A percentile compares a stretch with the other conserved stretches of the same genome.
These are phyloP conservation scores for Trachythela sp. DNA, from an alignment of 64 coral and sea anemone genomes.

Conservation along the genomic window DNA sequence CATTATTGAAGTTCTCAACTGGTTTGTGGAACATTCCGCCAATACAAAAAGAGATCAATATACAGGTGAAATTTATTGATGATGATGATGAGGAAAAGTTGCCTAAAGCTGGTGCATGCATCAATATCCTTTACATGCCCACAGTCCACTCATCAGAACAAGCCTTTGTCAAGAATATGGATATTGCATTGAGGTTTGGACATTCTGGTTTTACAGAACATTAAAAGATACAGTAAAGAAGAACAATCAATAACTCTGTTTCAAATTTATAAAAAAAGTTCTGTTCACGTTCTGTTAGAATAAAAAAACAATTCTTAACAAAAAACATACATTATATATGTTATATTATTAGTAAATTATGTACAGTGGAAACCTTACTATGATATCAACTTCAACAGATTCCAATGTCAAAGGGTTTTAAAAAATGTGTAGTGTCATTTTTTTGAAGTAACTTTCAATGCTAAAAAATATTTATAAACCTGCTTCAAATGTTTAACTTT, in stretches of 20 bases:
- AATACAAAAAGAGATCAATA: background rate
- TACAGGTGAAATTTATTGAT: conserved; percentile 2
- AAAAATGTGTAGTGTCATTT: too few relatives aligned
- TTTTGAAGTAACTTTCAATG: too few relatives aligned
- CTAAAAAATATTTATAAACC: too few relatives aligned
- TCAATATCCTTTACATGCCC: conserved; percentile 1
- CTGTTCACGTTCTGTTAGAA: background rate
- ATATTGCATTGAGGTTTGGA: background rate
- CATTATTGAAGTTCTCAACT: conserved; percentile 13
- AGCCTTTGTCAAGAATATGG: conserved; percentile 16
- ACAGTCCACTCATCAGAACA: conserved; percentile 1
- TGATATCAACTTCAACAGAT: too few relatives aligned
- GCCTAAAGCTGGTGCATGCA: conserved; percentile 1
- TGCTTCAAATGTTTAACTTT: too few relatives aligned
- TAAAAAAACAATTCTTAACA: too few relatives aligned
- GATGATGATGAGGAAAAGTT: background rate
- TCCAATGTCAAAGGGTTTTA: too few relatives aligned
- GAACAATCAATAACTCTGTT: background rate
- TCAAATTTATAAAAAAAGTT: background rate
- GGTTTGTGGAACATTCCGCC: conserved; percentile 17
- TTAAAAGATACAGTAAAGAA: background rate
- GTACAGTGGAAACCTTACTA: too few relatives aligned
- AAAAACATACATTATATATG: too few relatives aligned
- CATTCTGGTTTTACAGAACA: conserved; percentile 15
- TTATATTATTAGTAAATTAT: too few relatives aligned